Conservation (phyloP, 2,113 vertebrate species). For the Athene cunicularia region DNA sequence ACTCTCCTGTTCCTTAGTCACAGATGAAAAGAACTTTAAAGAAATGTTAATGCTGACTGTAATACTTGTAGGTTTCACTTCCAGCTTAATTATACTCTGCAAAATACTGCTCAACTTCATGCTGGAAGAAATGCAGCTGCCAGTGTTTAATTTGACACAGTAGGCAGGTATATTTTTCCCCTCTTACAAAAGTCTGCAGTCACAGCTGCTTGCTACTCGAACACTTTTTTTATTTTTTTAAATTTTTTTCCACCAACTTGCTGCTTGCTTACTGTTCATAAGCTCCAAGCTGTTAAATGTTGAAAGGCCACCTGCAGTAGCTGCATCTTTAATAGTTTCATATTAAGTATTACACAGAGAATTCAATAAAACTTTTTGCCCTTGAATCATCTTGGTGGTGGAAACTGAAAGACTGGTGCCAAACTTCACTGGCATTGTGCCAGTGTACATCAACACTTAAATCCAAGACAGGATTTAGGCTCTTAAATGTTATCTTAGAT, state of each 20-base stretch:
- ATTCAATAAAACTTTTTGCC: background rate
- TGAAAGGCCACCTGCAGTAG: background rate
- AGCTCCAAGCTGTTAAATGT: background rate
- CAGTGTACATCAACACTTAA: background rate
- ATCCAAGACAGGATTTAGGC: background rate
- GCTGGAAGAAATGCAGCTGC: background rate
- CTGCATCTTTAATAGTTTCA: background rate
- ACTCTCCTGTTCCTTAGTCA: background rate
- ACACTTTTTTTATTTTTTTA: background rate
- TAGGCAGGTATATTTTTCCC: background rate
- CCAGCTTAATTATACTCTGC: background rate
- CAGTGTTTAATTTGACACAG: background rate
- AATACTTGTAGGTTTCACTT: background rate
- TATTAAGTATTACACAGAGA: background rate
- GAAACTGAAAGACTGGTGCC: background rate
- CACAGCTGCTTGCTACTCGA: background rate
- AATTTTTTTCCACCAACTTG: background rate
- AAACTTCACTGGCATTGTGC: background rate
- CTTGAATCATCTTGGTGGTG: background rate
- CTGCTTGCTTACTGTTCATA: background rate
- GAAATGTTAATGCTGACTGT: background rate
- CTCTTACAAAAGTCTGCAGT: background rate
- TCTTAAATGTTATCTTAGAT: background rate
- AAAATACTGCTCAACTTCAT: background rate
- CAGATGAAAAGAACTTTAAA: background rate